These are phyloP conservation scores for Cephonodes hylas DNA, from an alignment of 2,888 invertebrate species.

Conservation along the genomic window DNA sequence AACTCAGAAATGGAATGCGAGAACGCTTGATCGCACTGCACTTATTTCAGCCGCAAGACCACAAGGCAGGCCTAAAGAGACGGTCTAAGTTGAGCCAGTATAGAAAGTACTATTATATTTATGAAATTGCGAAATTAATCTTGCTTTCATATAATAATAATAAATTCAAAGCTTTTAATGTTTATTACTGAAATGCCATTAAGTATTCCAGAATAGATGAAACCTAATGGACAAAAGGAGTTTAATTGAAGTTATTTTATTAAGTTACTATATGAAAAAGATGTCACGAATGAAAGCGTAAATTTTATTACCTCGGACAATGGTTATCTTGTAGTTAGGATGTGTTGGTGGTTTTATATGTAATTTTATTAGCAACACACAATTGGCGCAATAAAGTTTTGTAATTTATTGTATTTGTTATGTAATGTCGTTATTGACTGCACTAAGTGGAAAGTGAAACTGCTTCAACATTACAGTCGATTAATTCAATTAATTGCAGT, in stretches of 20 bases:
- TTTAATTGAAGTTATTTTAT: not conserved
- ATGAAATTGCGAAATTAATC: no score
- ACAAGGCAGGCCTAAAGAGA: no score
- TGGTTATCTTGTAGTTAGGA: not conserved
- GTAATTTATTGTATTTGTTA: not conserved
- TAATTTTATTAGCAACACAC: not conserved
- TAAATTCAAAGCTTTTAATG: no score
- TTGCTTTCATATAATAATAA: no score
- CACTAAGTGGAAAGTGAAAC: not conserved
- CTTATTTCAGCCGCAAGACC: no score
- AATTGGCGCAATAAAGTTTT: not conserved
- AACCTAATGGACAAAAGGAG: not conserved
- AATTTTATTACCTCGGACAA: not conserved
- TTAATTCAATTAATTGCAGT: not conserved
- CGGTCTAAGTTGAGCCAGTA: no score
- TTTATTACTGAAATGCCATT: not conserved
- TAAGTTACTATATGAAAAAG: not conserved
- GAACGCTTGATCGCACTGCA: no score
- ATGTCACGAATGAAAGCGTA: not conserved
- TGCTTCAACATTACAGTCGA: not conserved
- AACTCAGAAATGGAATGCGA: no score
- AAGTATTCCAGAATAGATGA: not conserved
- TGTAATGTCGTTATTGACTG: not conserved
- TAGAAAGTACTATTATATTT: no score
- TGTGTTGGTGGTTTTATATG: not conserved